Conservation (phyloP, 2,797 vertebrate species). For the Paguma larvata region DNA sequence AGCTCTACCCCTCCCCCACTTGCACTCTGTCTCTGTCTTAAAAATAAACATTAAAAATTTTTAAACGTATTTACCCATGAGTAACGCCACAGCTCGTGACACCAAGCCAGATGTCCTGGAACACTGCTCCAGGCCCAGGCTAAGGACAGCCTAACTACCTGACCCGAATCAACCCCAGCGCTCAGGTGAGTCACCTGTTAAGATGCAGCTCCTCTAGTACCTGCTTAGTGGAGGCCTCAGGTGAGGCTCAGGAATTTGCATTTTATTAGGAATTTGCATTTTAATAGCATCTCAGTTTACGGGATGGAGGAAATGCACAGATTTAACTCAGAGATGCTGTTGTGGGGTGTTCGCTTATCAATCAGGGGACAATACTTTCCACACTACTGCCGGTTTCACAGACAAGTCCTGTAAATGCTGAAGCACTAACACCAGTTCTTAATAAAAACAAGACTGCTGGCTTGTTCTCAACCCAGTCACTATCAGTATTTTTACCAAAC, state of each 20-base stretch:
- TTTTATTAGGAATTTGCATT: not conserved
- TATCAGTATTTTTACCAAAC: not conserved
- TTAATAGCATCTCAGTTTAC: not conserved
- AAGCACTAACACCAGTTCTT: not conserved
- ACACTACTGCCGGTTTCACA: not conserved
- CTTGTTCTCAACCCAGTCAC: fast-evolving
- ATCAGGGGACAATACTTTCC: not conserved
- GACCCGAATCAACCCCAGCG: fast-evolving
- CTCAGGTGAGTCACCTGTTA: not conserved
- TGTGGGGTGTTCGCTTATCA: not conserved
- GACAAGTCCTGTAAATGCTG: not conserved
- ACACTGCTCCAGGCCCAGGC: fast-evolving
- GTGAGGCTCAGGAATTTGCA: not conserved
- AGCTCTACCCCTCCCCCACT: too few species aligned
- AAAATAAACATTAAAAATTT: too few species aligned
- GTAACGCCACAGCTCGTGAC: too few species aligned
- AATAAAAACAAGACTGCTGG: not conserved
- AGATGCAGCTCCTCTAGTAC: not conserved
- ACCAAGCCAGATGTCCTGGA: not conserved
- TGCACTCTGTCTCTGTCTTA: too few species aligned
- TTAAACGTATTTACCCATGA: not conserved
- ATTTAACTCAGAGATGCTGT: not conserved
- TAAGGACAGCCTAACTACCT: fast-evolving
- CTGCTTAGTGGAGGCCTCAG: not conserved
- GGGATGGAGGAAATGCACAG: not conserved